A percentile compares a stretch with the other conserved stretches of the same genome.
These are phyloP conservation scores for Microctenopoma steveboyesi DNA, from an alignment of 2,797 vertebrate genomes.

Conservation along the genomic window DNA sequence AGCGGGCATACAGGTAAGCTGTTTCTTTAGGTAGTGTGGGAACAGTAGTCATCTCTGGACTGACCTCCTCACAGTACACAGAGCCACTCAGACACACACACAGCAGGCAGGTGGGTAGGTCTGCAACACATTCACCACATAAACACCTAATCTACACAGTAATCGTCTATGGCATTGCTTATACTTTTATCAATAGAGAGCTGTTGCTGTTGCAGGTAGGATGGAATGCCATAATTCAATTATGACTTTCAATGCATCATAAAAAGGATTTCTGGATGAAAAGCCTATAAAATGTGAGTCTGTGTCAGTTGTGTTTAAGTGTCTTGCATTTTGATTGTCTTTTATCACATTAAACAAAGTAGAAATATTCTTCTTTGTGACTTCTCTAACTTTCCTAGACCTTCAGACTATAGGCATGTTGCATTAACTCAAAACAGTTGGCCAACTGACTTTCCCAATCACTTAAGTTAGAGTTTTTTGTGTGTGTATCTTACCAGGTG, in stretches of 20 bases:
- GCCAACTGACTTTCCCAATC: background rate
- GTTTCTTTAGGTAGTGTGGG: slow-evolving; percentile 95
- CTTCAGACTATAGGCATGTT: background rate
- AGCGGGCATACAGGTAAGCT: slow-evolving; percentile 93
- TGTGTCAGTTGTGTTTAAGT: too few species aligned
- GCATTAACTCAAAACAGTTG: background rate
- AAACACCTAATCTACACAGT: slow-evolving; percentile 6
- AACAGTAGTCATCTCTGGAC: slow-evolving; percentile 88
- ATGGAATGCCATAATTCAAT: background rate
- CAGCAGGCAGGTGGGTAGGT: slow-evolving; percentile 94
- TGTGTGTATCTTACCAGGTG: background rate
- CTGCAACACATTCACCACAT: slow-evolving; percentile 76
- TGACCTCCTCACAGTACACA: slow-evolving; percentile 95
- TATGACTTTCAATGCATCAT: background rate
- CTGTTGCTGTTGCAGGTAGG: background rate
- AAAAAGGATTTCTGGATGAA: background rate
- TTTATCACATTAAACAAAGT: background rate
- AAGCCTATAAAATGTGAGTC: background rate
- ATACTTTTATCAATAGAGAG: background rate
- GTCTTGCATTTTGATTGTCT: too few species aligned
- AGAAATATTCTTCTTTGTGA: too few species aligned
- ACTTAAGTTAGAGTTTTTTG: background rate
- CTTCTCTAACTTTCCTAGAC: too few species aligned
- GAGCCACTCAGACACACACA: slow-evolving; percentile 97
- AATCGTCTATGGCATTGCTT: background rate